A percentile compares a stretch with the other conserved stretches of the same genome.
Evolutionary conservation across 2,113 vertebrate genomes (phyloP).

Genomic region (Dendrocopos noguchii): DNA sequence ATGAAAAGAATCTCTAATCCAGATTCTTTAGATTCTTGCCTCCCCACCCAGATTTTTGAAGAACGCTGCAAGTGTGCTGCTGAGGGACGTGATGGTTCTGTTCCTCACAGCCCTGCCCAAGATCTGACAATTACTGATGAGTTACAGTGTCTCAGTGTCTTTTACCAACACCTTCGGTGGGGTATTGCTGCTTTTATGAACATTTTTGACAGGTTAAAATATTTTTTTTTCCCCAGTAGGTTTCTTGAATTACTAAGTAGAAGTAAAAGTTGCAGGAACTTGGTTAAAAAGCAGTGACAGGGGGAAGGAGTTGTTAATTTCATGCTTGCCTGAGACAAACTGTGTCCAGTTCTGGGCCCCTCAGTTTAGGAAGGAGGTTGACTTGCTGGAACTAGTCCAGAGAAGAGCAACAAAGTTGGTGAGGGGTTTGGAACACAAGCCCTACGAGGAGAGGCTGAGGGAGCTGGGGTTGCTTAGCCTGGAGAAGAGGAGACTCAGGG

Average conservation of each 20-base stretch:
- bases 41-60: slow-evolving; percentile 28
- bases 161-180: neutral
- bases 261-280: neutral
- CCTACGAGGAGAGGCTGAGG: no score
- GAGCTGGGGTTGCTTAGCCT: no score
- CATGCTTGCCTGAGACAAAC: no score
- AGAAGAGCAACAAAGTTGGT: no score
- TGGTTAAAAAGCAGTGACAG: neutral
- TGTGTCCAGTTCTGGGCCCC: no score
- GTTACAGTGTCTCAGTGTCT: neutral
- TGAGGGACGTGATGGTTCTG: neutral
- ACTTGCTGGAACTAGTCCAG: no score
- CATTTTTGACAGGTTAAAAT: neutral
- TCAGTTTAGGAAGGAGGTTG: no score
- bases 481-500: no score
- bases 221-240: neutral
- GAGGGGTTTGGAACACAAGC: no score
- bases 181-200: neutral
- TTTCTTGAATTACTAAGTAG: neutral
- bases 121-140: neutral
- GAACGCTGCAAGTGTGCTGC: neutral
- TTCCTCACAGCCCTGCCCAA: neutral
- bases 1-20: neutral
- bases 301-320: no score
- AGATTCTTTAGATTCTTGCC: slow-evolving; percentile 47